Evolutionary conservation across 2,113 vertebrate genomes (phyloP).

Genomic region (Paralichthys olivaceus): DNA sequence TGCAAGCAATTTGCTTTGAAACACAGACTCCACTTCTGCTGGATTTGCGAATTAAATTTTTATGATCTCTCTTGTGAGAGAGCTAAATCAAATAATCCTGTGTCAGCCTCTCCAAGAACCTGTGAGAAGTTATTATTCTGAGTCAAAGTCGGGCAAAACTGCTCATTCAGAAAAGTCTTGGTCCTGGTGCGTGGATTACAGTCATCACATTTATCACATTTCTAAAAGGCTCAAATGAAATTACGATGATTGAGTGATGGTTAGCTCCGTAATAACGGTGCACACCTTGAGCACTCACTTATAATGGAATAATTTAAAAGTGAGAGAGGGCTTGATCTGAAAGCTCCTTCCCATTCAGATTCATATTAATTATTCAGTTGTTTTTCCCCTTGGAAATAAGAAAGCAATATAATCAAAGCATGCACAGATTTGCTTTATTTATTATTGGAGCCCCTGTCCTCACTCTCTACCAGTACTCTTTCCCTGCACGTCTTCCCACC

Average conservation of each 20-base stretch:
- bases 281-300: not conserved
- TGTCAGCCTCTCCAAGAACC: not conserved
- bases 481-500: slow-evolving; percentile 16
- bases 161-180: not conserved
- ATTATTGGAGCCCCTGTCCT: slow-evolving; percentile 29
- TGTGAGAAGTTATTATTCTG: not conserved
- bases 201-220: slow-evolving; percentile 9
- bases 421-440: slow-evolving; percentile 43
- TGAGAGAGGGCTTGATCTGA: slow-evolving; percentile 12
- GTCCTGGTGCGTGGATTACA: not conserved
- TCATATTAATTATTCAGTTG: slow-evolving; percentile 67
- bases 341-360: slow-evolving; percentile 38
- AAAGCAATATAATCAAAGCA: slow-evolving; percentile 48
- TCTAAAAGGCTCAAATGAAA: not conserved
- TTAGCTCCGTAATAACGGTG: slow-evolving; percentile 24
- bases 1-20: not conserved
- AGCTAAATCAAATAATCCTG: not conserved
- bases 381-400: slow-evolving; percentile 45
- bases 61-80: not conserved
- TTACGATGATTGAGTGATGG: not conserved
- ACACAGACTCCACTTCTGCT: not conserved
- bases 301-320: not conserved
- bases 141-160: not conserved
- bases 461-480: slow-evolving; percentile 6
- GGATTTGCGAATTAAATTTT: not conserved